These are phyloP conservation scores for Gymnobelideus leadbeateri DNA, from an alignment of 2,113 vertebrate species.

Conservation along the genomic window DNA sequence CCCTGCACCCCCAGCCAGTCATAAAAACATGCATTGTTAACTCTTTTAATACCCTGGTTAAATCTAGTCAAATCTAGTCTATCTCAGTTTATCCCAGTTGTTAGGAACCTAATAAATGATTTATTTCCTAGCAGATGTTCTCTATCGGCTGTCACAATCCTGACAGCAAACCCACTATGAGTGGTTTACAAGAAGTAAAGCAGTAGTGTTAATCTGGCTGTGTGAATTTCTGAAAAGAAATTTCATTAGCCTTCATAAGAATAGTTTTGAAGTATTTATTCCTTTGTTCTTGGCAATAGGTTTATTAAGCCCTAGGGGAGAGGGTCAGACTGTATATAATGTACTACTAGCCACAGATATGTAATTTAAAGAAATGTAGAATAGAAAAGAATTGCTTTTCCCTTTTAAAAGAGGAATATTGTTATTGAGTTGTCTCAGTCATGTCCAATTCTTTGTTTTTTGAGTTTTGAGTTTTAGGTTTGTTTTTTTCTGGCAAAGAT, in stretches of 20 bases:
- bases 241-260: constrained; percentile 21
- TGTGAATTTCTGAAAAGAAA: constrained; percentile 51
- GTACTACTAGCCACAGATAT: constrained; percentile 57
- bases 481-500: not conserved
- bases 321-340: constrained; percentile 33
- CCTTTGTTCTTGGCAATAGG: constrained; percentile 12
- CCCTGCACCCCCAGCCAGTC: not conserved
- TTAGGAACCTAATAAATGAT: not conserved
- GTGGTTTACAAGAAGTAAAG: constrained; percentile 40
- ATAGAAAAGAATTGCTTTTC: constrained; percentile 28
- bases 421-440: not conserved
- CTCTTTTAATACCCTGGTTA: not conserved
- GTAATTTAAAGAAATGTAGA: constrained; percentile 65
- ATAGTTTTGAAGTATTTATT: constrained; percentile 39
- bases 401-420: constrained; percentile 64
- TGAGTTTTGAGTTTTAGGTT: too few relatives aligned
- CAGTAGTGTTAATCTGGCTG: constrained; percentile 33
- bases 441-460: not conserved
- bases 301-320: constrained; percentile 60
- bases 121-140: constrained; percentile 49
- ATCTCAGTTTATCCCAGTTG: not conserved
- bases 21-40: not conserved
- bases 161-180: not conserved
- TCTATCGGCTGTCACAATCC: constrained; percentile 2
- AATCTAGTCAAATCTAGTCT: not conserved